Percentiles rank a stretch among this genome's conserved stretches.
Conservation (phyloP, 2,113 vertebrate genomes). For the Petroica traversi region DNA sequence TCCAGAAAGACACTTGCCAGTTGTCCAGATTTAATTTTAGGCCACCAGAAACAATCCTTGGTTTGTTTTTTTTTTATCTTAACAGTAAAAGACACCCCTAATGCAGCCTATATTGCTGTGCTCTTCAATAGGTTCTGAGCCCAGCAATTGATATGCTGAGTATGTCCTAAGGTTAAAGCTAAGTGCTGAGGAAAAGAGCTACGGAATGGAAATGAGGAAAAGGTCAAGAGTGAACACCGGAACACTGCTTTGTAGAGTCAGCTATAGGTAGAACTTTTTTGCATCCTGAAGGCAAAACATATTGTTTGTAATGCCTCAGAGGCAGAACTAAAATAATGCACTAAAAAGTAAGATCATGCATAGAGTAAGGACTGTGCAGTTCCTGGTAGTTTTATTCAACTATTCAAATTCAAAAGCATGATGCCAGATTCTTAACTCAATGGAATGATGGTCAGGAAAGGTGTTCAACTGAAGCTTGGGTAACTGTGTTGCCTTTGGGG, state of each 20-base stretch:
- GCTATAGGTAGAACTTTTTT: not conserved
- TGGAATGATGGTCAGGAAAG: not conserved
- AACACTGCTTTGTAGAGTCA: not conserved
- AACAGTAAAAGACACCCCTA: not conserved
- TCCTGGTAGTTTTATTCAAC: not conserved
- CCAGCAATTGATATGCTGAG: not conserved
- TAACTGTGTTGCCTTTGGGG: not conserved
- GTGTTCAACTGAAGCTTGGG: not conserved
- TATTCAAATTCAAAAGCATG: not conserved
- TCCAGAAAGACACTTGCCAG: not conserved
- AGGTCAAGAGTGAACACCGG: not conserved
- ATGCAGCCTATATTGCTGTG: rapidly evolving
- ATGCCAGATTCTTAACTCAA: not conserved
- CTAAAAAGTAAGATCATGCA: not conserved
- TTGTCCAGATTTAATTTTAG: not conserved
- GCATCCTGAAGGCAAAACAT: not conserved
- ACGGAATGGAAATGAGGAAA: not conserved
- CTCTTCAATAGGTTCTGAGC: not conserved
- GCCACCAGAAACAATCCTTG: not conserved
- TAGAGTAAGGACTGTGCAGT: not conserved
- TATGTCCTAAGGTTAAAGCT: not conserved
- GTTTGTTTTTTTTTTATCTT: not conserved
- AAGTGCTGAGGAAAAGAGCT: not conserved
- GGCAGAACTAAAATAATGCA: not conserved
- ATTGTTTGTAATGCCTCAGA: not conserved